phyloP scores from a whole-genome alignment of 64 coral and sea anemone genomes.

The Dendrophyllia cribrosa region DNA sequence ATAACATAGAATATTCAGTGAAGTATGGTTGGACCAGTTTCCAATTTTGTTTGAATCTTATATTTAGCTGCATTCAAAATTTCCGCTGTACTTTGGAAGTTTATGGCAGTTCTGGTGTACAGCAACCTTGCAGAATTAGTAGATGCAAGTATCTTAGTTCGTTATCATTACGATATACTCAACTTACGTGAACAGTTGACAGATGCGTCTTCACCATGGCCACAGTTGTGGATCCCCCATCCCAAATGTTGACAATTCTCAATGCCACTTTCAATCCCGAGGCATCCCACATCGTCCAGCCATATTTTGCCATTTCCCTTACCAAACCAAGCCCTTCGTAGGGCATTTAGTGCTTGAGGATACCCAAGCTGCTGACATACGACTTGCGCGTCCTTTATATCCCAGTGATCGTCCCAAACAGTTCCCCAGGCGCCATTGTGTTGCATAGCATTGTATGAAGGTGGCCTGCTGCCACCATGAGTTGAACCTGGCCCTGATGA shows the following conservation, averaged over 20 bases:
- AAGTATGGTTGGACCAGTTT: no score
- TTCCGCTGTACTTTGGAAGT: no score
- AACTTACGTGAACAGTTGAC: not conserved
- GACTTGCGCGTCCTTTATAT: not conserved
- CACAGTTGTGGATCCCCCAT: not conserved
- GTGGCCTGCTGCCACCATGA: slow-evolving; percentile 2
- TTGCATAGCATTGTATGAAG: not conserved
- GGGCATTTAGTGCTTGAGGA: not conserved
- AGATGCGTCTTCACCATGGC: slow-evolving; percentile 3
- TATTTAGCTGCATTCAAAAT: no score
- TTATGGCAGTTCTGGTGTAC: no score
- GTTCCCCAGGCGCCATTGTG: slow-evolving; percentile 2
- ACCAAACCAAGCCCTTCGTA: not conserved
- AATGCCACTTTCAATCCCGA: not conserved
- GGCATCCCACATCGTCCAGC: not conserved
- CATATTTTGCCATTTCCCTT: slow-evolving; percentile 12
- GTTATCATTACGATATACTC: not conserved
- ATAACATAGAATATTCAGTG: no score
- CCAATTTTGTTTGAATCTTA: no score
- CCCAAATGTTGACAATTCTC: not conserved
- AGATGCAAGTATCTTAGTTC: no score
- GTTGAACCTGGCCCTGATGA: slow-evolving; percentile 14
- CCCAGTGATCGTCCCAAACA: not conserved
- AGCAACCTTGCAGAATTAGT: no score
- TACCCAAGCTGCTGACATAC: not conserved